Percentiles rank a stretch among this genome's conserved stretches.
Conservation (phyloP, 1,140 invertebrate species). For the Trichonephila clavata region DNA sequence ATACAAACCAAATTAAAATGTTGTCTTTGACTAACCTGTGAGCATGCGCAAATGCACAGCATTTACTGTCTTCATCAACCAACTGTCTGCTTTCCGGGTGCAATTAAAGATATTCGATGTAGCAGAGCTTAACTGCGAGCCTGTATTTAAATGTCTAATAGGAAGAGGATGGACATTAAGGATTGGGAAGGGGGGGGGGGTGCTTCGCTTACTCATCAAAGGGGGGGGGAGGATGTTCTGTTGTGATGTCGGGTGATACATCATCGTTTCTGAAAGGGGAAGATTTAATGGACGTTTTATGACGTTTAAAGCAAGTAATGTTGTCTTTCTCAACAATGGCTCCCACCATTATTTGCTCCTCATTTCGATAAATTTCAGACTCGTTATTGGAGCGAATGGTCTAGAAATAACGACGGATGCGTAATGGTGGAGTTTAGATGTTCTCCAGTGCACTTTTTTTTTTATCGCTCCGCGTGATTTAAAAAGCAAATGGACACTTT, state of each 20-base stretch:
- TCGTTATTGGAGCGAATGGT: conserved; percentile 6
- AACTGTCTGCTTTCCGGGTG: background rate
- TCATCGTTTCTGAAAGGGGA: conserved; percentile 7
- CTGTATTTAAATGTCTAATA: too few relatives aligned
- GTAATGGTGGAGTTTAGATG: background rate
- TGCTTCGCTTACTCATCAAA: background rate
- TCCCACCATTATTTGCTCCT: conserved; percentile 2
- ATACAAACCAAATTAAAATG: too few relatives aligned
- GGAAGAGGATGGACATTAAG: background rate
- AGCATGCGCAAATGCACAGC: background rate
- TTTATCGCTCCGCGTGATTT: background rate
- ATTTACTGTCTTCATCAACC: background rate
- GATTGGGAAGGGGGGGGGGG: background rate
- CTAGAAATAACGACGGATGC: background rate
- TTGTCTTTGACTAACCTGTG: too few relatives aligned
- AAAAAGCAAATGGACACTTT: conserved; percentile 31
- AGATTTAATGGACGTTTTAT: conserved; percentile 35
- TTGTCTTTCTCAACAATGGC: conserved; percentile 28
- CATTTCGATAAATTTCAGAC: conserved; percentile 18
- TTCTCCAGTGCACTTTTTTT: background rate
- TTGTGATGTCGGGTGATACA: background rate
- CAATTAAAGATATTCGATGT: conserved; percentile 38
- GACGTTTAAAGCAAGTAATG: background rate
- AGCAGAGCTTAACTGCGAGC: background rate
- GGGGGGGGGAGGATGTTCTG: background rate